Base-by-base conservation (phyloP, 2,888 invertebrate genomes). In the Operophtera brumata region DNA sequence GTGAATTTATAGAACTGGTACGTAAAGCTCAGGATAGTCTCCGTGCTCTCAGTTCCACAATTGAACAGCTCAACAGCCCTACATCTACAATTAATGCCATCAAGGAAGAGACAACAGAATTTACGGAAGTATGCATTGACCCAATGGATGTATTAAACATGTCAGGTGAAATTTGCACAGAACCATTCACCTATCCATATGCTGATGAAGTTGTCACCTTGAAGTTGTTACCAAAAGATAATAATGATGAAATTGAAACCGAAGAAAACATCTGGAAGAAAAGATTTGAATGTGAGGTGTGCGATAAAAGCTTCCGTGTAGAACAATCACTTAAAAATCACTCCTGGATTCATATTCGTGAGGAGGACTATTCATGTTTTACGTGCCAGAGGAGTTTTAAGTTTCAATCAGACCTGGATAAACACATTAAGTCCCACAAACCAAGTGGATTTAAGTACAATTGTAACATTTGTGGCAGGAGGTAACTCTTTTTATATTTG, bases 1-100 rank as follows among this genome's bases (percentile, higher is more conserved):
- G 94, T 77, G 91, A 92, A 52, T 94, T 94, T 74, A 93, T 93
- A 57, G 92, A 92, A 47, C 92, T 91, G 86, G 93, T 93, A 41
- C 85, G 91, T 54, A 91, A 91, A 75, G 92, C 93, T 47, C 94
- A 94, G 72, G 91, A 92, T 54, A 88, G 91, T 67, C 82, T 94
- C n/a, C 35, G 28, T 6, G 8, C 11, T 26, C 43, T 54, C 10
- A 26, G 43, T 8, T 35, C 12, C 12, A 26, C 6, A 10, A 14
- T 28, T 34, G 53, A 42, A 6, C 20, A 14, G 12, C n/a, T 10
- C 6, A 32, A 54, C 32, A 44, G 14, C 14, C 12, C 34, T 9
- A 34, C 10, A 25, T 10, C 6, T 11, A 37, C 28, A 11, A 45
- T 51, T 12, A 37, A 59, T 25, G 45, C 56, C 35, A 46, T 41